Evolutionary conservation across 2,888 invertebrate genomes (phyloP), one percentile per base, ranked within the genome.

Genomic region (Zhuqinia jingwanae): DNA sequence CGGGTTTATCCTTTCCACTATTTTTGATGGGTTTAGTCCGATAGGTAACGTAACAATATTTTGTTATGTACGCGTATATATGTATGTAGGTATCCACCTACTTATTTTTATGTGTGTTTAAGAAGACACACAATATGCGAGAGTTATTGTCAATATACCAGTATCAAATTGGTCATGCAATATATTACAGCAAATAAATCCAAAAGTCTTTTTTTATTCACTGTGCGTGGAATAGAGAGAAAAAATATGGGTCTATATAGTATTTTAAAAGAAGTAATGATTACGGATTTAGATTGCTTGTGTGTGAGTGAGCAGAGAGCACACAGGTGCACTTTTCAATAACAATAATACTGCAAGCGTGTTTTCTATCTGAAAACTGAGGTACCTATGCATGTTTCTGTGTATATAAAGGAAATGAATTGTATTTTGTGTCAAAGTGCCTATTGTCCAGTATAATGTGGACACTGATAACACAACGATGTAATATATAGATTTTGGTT

Each of bases 141-240:
- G 75, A 63, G 65, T 75, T 27, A 50, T 56, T 79, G 80, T 85
- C 85, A 85, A 80, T 85, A 73, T 42, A n/a, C 15, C 47, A 79
- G 80, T 85, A 73, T 85, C 45, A 75, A 85, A 79, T 85, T 85
- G 85, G 85, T 80, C 85, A 85, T 85, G 85, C 85, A 80, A 85
- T 79, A 53, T 45, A 17, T 5, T 36, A 20, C 3, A n/a, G 58
- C 2, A 73, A 22, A 63, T 63, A 75, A 15, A 47, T 53, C 68
- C 53, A 63, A 22, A 53, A 60, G 22, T 42, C 63, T 76, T 20
- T 27, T 56, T 53, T 76, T 17, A 27, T 17, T 11, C 58, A 73
- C 22, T 47, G 15, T 50, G 50, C 60, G 36, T 30, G 36, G 36
- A n/a, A 53, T 53, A 6, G 53, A 17, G 53, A 17, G 1, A 50